Conservation (phyloP, 2,888 invertebrate genomes). For the Entomobrya proxima region DNA sequence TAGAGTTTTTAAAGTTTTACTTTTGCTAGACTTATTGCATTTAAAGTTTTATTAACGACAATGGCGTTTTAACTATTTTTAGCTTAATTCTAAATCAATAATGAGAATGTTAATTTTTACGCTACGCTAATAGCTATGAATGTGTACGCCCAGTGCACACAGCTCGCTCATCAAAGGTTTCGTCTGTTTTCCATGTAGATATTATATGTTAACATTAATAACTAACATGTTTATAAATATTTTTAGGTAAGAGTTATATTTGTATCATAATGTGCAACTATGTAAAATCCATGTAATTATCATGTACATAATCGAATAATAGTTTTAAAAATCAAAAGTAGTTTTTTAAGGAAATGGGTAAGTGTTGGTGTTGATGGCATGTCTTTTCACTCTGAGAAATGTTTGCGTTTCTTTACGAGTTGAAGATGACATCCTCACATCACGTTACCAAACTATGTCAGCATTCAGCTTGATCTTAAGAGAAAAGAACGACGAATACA, state of each 20-base stretch:
- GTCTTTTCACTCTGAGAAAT: background rate
- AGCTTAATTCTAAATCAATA: background rate
- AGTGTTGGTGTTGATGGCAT: constrained; percentile 12
- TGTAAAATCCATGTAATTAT: constrained; percentile 3
- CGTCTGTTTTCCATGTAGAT: constrained; percentile 65
- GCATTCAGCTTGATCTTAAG: constrained; percentile 65
- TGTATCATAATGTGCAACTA: too few species aligned
- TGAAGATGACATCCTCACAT: background rate
- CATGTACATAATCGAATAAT: background rate
- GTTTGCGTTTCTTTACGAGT: background rate
- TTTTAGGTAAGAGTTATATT: too few species aligned
- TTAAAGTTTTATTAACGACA: background rate
- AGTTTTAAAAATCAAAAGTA: background rate
- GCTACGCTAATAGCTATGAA: background rate
- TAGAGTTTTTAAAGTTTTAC: background rate
- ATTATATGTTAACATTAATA: background rate
- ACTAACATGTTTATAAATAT: too few species aligned
- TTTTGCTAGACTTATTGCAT: constrained; percentile 10
- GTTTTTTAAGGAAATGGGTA: constrained; percentile 59
- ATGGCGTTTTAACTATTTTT: background rate
- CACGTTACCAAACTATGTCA: constrained; percentile 59
- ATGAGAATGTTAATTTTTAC: background rate
- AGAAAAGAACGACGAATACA: constrained; percentile 55
- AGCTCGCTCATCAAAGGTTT: constrained; percentile 64
- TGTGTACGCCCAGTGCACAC: background rate